These are phyloP conservation scores for Tetragnatha versicolor DNA, from an alignment of 1,140 invertebrate genomes.

Conservation along the genomic window DNA sequence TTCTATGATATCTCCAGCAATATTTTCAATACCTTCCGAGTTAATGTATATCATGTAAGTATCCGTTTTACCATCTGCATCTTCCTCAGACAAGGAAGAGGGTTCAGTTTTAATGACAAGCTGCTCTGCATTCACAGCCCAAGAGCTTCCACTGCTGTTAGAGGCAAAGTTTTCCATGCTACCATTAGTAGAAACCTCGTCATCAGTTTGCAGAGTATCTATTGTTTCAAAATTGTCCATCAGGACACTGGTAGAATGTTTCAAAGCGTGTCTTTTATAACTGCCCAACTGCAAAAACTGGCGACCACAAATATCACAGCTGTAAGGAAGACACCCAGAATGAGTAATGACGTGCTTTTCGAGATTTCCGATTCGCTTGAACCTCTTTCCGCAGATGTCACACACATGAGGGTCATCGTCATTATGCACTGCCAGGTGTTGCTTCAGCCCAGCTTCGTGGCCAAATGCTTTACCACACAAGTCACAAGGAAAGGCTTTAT, in stretches of 20 bases:
- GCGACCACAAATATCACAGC: slow-evolving; percentile 82
- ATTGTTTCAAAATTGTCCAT: neutral
- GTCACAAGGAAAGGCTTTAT: slow-evolving; percentile 70
- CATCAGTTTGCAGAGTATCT: neutral
- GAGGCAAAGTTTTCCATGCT: slow-evolving; percentile 1
- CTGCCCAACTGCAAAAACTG: slow-evolving; percentile 70
- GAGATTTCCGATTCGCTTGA: slow-evolving; percentile 38
- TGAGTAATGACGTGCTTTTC: slow-evolving; percentile 76
- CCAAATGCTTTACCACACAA: slow-evolving; percentile 59
- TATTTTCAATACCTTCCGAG: slow-evolving; percentile 25
- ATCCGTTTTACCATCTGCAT: slow-evolving; percentile 26
- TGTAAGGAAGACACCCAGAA: slow-evolving; percentile 77
- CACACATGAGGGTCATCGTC: slow-evolving; percentile 78
- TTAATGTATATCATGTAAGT: slow-evolving; percentile 51
- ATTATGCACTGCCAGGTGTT: slow-evolving; percentile 79
- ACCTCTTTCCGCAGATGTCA: slow-evolving; percentile 72
- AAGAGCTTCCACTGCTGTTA: neutral
- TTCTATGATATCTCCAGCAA: slow-evolving; percentile 26
- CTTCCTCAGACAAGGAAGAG: neutral
- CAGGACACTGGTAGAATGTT: neutral
- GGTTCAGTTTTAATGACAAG: slow-evolving; percentile 32
- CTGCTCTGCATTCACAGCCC: slow-evolving; percentile 39
- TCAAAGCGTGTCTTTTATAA: slow-evolving; percentile 38
- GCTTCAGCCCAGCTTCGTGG: slow-evolving; percentile 75
- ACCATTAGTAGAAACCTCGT: neutral